Conservation (phyloP, 2,888 invertebrate species). For the Agrilus mali region DNA sequence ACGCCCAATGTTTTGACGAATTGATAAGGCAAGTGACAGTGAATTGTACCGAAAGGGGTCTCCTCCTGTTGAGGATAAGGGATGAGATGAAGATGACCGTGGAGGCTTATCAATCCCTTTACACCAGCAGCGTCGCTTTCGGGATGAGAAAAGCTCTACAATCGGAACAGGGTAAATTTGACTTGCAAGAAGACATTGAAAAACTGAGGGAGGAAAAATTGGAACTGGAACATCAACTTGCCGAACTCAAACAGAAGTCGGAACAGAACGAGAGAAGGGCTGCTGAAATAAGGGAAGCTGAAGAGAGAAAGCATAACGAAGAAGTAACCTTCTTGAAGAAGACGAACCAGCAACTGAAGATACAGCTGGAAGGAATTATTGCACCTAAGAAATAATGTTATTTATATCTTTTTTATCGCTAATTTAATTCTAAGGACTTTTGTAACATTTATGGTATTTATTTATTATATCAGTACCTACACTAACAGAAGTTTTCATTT, state of each 20-base stretch:
- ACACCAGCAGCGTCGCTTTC: conserved; percentile 95
- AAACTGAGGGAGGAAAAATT: conserved; percentile 53
- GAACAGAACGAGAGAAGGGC: conserved; percentile 75
- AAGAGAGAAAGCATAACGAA: conserved; percentile 85
- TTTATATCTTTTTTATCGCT: conserved; percentile 1
- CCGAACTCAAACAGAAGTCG: conserved; percentile 53
- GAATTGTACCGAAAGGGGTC: conserved; percentile 90
- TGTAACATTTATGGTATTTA: too few species aligned
- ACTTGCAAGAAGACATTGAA: conserved; percentile 62
- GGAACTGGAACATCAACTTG: conserved; percentile 48
- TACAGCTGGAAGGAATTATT: conserved; percentile 88
- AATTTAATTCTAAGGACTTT: too few species aligned
- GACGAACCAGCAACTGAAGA: conserved; percentile 88
- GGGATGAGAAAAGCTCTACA: conserved; percentile 96
- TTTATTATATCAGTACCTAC: too few species aligned
- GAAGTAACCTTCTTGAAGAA: conserved; percentile 86
- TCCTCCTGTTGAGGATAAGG: conserved; percentile 80
- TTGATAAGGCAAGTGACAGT: conserved; percentile 91
- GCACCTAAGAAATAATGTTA: conserved; percentile 73
- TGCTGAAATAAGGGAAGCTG: conserved; percentile 72
- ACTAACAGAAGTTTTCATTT: too few species aligned
- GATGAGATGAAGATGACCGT: conserved; percentile 96
- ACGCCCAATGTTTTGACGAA: conserved; percentile 93
- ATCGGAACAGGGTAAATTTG: conserved; percentile 81
- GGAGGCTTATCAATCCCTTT: conserved; percentile 90